Evolutionary conservation across 2,113 vertebrate species (phyloP).

Genomic region (Malurus melanocephalus): DNA sequence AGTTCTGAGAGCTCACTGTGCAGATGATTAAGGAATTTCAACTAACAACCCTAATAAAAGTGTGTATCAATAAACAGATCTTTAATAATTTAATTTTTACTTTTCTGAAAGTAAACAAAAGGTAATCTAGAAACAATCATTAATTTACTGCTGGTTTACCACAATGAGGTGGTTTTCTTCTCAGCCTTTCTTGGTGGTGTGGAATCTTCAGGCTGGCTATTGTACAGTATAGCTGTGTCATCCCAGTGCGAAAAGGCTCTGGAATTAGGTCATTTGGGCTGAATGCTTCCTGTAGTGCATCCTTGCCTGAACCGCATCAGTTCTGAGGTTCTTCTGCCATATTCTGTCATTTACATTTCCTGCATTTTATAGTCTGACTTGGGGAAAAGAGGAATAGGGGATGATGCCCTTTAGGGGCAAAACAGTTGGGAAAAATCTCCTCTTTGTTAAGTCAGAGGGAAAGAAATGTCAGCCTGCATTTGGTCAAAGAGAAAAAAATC

Average conservation of each 20-base stretch:
- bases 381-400: neutral
- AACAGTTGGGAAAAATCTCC: neutral
- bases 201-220: neutral
- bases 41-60: neutral
- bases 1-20: neutral
- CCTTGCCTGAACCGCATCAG: neutral
- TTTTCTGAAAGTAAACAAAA: neutral
- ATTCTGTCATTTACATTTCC: neutral
- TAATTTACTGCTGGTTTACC: neutral
- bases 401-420: neutral
- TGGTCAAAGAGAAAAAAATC: neutral
- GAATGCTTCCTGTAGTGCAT: neutral
- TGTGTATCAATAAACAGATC: neutral
- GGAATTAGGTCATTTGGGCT: neutral
- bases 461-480: neutral
- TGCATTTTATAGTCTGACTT: neutral
- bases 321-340: constrained; percentile 9
- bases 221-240: neutral
- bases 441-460: neutral
- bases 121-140: neutral
- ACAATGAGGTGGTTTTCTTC: neutral
- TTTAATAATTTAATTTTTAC: neutral
- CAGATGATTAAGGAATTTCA: neutral
- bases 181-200: neutral
- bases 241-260: neutral